A percentile compares a stretch with the other conserved stretches of the same genome.
These are phyloP conservation scores for Melipona bicolor DNA, from an alignment of 2,888 invertebrate species.

Conservation along the genomic window DNA sequence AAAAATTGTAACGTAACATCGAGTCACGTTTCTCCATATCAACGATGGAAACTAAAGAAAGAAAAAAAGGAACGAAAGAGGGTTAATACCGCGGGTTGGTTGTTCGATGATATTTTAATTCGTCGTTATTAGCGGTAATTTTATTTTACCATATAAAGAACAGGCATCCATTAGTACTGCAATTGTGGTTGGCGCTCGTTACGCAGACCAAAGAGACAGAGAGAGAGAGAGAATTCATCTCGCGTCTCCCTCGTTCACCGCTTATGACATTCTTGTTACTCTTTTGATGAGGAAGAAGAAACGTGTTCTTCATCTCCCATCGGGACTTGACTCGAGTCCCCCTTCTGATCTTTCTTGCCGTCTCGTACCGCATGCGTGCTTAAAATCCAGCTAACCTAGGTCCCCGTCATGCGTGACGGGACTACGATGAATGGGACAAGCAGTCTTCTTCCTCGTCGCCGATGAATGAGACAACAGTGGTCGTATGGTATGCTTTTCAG, in stretches of 20 bases:
- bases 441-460: conserved; percentile 57
- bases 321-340: conserved; percentile 19
- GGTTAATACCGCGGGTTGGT: conserved; percentile 13
- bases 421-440: conserved; percentile 66
- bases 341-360: not conserved
- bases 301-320: conserved; percentile 61
- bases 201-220: conserved; percentile 16
- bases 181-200: conserved; percentile 48
- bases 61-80: not conserved
- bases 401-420: conserved; percentile 62
- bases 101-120: conserved; percentile 51
- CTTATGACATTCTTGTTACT: conserved; percentile 61
- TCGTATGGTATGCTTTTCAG: conserved; percentile 41
- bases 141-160: conserved; percentile 41
- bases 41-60: not conserved
- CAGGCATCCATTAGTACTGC: conserved; percentile 45
- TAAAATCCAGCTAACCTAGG: conserved; percentile 59
- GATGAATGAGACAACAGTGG: conserved; percentile 54
- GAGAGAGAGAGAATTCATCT: not conserved
- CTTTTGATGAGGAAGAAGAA: conserved; percentile 50
- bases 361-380: conserved; percentile 51
- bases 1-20: not conserved
- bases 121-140: conserved; percentile 46
- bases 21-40: not conserved
- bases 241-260: conserved; percentile 24